Base-by-base conservation (phyloP, 2,888 invertebrate species). In the Notocelia uddmanniana region DNA sequence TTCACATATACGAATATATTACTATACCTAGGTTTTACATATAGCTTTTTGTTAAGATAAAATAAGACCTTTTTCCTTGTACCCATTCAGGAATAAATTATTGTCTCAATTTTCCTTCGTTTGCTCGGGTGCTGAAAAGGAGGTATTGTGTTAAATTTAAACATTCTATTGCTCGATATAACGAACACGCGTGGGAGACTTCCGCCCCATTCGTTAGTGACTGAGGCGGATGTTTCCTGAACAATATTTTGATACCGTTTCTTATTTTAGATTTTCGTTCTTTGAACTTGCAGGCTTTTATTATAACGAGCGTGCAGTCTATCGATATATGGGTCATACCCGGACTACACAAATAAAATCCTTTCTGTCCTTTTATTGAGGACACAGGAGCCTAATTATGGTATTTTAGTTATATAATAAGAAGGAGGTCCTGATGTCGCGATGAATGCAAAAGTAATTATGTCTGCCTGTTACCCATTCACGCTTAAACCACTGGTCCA, bases 51-150 rank as follows among this genome's bases (percentile, higher is more conserved):
- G 26, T 26, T 26, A 31, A 31, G 3, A 31, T 31, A 71, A 76
- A 66, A 78, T 82, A n/a, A 80, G 78, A 80, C 79, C 72, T 79
- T 79, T 77, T 77, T 78, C 75, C 67, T 41, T 37, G 74, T 77
- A 79, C 77, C 80, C 77, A 83, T 81, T 82, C 77, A 68, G 75
- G 79, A 84, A 88, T 86, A 85, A 86, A 88, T 87, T 81, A 79
- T 78, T 81, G 77, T 78, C 76, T 76, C 74, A 79, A 69, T 70
- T 77, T 70, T 76, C 74, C 73, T 75, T 79, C 81, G 85, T 85
- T 84, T 83, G 80, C 78, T 76, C 81, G 79, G 80, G 81, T 48
- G 50, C 19, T 41, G 26, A 15, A 55, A 31, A 41, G 26, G 13
- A 62, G 57, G 6, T 34, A 50, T 55, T 50, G 63, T 19, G 69